A percentile compares a stretch with the other conserved stretches of the same genome.
These are phyloP conservation scores for Poecilia gillii DNA, from an alignment of 2,797 vertebrate genomes.

Conservation along the genomic window DNA sequence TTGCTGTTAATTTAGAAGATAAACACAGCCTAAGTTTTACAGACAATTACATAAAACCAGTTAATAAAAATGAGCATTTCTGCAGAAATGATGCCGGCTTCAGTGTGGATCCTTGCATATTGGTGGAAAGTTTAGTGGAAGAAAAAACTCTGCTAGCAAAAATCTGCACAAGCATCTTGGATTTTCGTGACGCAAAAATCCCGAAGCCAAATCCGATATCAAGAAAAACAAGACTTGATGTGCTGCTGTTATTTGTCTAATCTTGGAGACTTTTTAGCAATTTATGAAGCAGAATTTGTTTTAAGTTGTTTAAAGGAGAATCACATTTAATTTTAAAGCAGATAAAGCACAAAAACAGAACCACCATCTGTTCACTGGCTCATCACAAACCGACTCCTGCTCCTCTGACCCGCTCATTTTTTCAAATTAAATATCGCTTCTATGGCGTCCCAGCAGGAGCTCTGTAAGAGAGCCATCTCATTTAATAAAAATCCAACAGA, in stretches of 20 bases:
- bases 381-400: neutral
- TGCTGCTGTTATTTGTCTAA: neutral
- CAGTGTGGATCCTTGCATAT: neutral
- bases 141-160: neutral
- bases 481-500: neutral
- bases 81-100: neutral
- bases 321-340: neutral
- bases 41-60: neutral
- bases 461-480: neutral
- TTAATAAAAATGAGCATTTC: neutral
- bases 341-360: neutral
- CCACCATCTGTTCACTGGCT: neutral
- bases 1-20: neutral
- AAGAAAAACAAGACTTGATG: neutral
- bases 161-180: neutral
- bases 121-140: neutral
- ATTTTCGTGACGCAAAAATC: neutral
- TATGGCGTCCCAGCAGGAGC: neutral
- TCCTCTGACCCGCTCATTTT: neutral
- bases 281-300: neutral
- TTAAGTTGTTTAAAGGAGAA: neutral
- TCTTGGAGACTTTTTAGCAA: neutral
- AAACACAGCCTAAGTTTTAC: neutral
- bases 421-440: neutral
- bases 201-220: neutral